A percentile compares a stretch with the other conserved stretches of the same genome.
These are phyloP conservation scores for Porites rus DNA, from an alignment of 92 coral and sea anemone species.

Conservation along the genomic window DNA sequence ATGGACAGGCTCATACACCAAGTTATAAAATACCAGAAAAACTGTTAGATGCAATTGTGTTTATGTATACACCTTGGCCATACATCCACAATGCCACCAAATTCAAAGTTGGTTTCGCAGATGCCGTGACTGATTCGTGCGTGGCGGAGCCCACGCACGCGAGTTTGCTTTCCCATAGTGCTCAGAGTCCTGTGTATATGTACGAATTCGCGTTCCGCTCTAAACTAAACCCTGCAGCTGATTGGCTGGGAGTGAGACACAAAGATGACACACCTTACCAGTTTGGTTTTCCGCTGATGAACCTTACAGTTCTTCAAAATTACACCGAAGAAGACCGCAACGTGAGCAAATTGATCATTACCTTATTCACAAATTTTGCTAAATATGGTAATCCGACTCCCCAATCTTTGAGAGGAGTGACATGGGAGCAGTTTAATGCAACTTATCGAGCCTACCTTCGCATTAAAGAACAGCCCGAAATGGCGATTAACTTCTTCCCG, in stretches of 20 bases:
- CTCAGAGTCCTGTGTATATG: constrained; percentile 63
- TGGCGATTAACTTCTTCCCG: constrained; percentile 63
- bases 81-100: constrained; percentile 26
- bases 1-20: constrained; percentile 22
- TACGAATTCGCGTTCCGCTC: constrained; percentile 83
- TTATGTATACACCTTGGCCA: constrained; percentile 86
- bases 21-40: constrained; percentile 28
- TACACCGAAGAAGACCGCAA: constrained; percentile 76
- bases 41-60: constrained; percentile 56
- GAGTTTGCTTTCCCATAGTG: constrained; percentile 69
- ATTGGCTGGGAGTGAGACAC: constrained; percentile 78
- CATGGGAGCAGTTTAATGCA: constrained; percentile 65
- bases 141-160: constrained; percentile 83
- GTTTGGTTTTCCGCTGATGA: constrained; percentile 86
- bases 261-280: constrained; percentile 89
- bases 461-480: constrained; percentile 51
- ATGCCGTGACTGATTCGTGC: constrained; percentile 72
- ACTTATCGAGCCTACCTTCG: constrained; percentile 68
- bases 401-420: constrained; percentile 34
- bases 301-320: constrained; percentile 62
- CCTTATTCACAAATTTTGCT: constrained; percentile 84
- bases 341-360: constrained; percentile 71
- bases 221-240: constrained; percentile 45
- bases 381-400: constrained; percentile 86
- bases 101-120: constrained; percentile 56